Conservation (phyloP, 1,140 invertebrate genomes). For the Popillia japonica region DNA sequence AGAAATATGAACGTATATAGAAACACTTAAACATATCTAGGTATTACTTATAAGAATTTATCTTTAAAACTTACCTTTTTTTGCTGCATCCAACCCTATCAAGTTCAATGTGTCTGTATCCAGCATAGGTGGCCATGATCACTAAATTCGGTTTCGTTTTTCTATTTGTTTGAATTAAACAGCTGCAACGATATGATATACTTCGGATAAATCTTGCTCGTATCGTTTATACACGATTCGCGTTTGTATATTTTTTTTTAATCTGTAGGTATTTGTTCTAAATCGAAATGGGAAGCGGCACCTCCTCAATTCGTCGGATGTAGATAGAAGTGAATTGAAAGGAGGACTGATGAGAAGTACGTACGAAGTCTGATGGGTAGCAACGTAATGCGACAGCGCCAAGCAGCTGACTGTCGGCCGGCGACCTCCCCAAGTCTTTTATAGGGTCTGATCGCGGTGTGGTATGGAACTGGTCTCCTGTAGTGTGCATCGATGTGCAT, state of each 20-base stretch:
- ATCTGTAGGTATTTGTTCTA: background rate
- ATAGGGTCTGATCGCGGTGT: background rate
- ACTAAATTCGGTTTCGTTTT: constrained; percentile 28
- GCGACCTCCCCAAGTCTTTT: constrained; percentile 23
- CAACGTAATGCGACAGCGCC: constrained; percentile 1
- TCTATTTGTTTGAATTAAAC: no score
- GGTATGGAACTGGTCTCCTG: background rate
- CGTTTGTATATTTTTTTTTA: no score
- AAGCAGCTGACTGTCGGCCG: constrained; percentile 34
- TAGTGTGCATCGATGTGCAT: background rate
- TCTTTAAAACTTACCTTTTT: constrained; percentile 66
- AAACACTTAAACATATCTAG: background rate
- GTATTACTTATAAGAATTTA: background rate
- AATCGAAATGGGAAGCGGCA: background rate
- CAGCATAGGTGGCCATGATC: constrained; percentile 73
- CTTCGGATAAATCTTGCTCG: background rate
- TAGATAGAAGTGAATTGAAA: no score
- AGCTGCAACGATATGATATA: no score
- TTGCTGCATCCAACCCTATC: constrained; percentile 76
- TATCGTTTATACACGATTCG: background rate
- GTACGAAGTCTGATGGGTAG: background rate
- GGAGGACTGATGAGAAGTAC: no score
- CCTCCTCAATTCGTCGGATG: background rate
- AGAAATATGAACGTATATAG: background rate
- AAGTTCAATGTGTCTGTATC: constrained; percentile 74